Evolutionary conservation across 2,797 vertebrate species (phyloP).

Genomic region (Arctocebus calabarensis): DNA sequence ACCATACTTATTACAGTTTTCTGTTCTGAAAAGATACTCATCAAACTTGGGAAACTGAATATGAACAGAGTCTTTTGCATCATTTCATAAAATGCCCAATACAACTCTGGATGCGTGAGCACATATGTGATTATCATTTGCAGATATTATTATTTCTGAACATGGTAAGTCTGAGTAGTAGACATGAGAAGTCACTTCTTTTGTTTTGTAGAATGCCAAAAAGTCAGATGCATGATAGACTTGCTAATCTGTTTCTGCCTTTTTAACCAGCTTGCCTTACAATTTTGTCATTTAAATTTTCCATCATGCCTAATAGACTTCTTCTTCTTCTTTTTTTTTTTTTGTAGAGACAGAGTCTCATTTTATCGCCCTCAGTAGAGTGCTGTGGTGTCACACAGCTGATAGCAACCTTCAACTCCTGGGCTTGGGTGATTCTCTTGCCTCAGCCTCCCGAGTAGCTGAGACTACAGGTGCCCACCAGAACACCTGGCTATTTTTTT

Average conservation of each 20-base stretch:
- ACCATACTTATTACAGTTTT: background rate
- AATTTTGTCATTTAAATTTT: conserved; percentile 47
- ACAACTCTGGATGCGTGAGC: background rate
- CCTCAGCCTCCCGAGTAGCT: too few species aligned
- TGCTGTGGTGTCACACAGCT: too few species aligned
- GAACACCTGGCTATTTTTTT: too few species aligned
- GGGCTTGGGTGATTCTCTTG: too few species aligned
- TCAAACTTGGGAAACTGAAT: background rate
- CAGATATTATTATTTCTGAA: conserved; percentile 9
- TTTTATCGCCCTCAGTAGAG: too few species aligned
- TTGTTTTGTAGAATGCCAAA: background rate
- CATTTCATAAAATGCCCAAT: conserved; percentile 35
- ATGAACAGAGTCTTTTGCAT: background rate
- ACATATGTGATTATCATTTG: background rate
- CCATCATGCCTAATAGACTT: background rate
- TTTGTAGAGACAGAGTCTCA: too few species aligned
- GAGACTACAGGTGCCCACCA: too few species aligned
- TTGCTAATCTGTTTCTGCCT: background rate
- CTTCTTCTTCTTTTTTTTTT: background rate
- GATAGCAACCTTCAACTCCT: too few species aligned
- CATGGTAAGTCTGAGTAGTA: background rate
- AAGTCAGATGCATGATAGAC: background rate
- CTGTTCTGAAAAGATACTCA: background rate
- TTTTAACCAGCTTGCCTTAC: background rate
- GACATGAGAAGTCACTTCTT: conserved; percentile 16